Percentiles rank a stretch among this genome's conserved stretches.
Conservation (phyloP, 2,888 invertebrate genomes). For the Dilophus febrilis region DNA sequence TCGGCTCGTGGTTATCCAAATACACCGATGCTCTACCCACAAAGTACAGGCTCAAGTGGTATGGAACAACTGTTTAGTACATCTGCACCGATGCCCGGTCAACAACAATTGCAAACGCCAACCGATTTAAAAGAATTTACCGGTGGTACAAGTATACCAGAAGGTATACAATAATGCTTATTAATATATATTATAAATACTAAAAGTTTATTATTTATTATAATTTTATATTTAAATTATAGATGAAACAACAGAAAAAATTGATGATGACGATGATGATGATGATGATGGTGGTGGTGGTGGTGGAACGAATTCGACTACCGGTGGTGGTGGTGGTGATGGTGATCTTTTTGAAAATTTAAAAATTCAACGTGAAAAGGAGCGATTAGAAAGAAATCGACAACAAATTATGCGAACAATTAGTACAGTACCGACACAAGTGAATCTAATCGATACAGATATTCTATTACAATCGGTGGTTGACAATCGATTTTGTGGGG, state of each 20-base stretch:
- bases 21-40: constrained; percentile 19
- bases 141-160: too few species aligned
- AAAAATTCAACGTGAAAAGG: constrained; percentile 48
- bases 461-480: not conserved
- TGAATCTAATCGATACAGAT: not conserved
- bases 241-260: not conserved
- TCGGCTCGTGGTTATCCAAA: constrained; percentile 19
- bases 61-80: constrained; percentile 24
- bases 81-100: constrained; percentile 19
- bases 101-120: too few species aligned
- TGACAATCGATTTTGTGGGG: too few species aligned
- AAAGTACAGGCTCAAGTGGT: constrained; percentile 24
- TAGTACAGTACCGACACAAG: constrained; percentile 17
- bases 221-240: not conserved
- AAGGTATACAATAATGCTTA: too few species aligned
- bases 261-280: too few species aligned
- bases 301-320: too few species aligned
- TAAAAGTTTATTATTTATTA: too few species aligned
- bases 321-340: constrained; percentile 7
- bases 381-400: constrained; percentile 43
- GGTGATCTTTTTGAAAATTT: constrained; percentile 53
- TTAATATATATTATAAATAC: not conserved
- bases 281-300: constrained; percentile 10
- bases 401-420: constrained; percentile 41
- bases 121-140: too few species aligned